Percentiles rank a stretch among this genome's conserved stretches.
phyloP scores from a whole-genome alignment of 2,888 invertebrate genomes.

The Epinotia brunnichana region DNA sequence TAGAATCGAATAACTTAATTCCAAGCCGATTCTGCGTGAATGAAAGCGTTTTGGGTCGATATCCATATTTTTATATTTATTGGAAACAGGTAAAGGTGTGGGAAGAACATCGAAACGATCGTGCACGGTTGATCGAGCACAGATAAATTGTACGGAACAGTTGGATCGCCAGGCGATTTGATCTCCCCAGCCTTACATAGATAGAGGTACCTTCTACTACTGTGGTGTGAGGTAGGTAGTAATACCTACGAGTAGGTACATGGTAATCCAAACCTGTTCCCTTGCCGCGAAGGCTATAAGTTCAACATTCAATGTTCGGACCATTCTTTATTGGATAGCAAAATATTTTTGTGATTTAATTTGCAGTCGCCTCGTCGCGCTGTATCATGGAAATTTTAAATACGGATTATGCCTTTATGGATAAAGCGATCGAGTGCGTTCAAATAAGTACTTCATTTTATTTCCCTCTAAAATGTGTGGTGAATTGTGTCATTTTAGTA shows the following conservation, averaged over 20 bases:
- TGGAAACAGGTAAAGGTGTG: slow-evolving; percentile 70
- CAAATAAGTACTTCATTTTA: slow-evolving; percentile 49
- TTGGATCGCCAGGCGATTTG: slow-evolving; percentile 48
- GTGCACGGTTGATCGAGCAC: slow-evolving; percentile 62
- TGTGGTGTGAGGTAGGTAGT: slow-evolving; percentile 46
- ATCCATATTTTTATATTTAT: slow-evolving; percentile 53
- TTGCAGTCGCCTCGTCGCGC: slow-evolving; percentile 60
- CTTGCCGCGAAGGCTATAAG: slow-evolving; percentile 54
- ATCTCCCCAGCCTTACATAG: slow-evolving; percentile 41
- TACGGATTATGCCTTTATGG: slow-evolving; percentile 46
- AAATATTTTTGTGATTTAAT: slow-evolving; percentile 78
- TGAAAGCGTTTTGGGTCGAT: slow-evolving; percentile 64
- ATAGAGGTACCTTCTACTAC: slow-evolving; percentile 23
- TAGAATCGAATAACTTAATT: slow-evolving; percentile 78
- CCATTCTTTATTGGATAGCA: slow-evolving; percentile 66
- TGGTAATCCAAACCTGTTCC: slow-evolving; percentile 65
- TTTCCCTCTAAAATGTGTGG: slow-evolving; percentile 52
- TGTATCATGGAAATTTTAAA: slow-evolving; percentile 65
- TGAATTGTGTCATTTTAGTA: slow-evolving; percentile 23
- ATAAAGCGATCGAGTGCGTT: slow-evolving; percentile 28
- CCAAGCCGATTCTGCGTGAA: slow-evolving; percentile 65
- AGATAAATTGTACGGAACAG: slow-evolving; percentile 66
- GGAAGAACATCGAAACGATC: slow-evolving; percentile 68
- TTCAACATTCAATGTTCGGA: slow-evolving; percentile 45
- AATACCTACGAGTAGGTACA: slow-evolving; percentile 50